Evolutionary conservation across 2,113 vertebrate genomes (phyloP), one percentile per base, ranked within the genome.

Genomic region (Gymnogyps californianus): DNA sequence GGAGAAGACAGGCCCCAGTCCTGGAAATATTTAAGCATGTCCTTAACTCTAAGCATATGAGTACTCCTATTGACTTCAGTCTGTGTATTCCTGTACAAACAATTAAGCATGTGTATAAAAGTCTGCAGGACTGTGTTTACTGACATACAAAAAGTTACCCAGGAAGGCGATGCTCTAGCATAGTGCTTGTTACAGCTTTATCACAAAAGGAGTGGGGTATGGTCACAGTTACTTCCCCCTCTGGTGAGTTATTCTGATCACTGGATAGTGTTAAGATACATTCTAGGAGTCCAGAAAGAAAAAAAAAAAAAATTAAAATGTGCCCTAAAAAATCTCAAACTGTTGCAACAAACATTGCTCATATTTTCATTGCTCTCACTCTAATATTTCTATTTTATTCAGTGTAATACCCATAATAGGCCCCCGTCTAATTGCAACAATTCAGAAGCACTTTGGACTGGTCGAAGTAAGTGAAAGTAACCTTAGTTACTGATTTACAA

Each of bases 41-140:
- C 58, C 66, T 96, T 95, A 90, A 86, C 66, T 93, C 78, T 74
- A 69, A 96, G 77, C 80, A 51, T 49, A 67, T 94, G 89, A 91
- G 44, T 87, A 16, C 8, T 88, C 59, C 64, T 59, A 40, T 69
- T 78, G 66, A 65, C 36, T 93, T 51, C 40, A 69, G 54, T 16
- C 38, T 79, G 74, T 32, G 42, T 89, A 89, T 59, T 72, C 42
- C 76, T 82, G 82, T 58, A 76, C 49, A 51, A 70, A 51, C 55
- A 94, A 90, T 87, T 75, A 87, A 87, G 46, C 36, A 19, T 16
- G 16, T 47, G 13, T 29, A n/a, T 66, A 80, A 46, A 78, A 65
- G 11, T 47, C 87, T 87, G 71, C 61, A 91, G 44, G 18, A 25
- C 57, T 38, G 2, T 7, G 42, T 80, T 92, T 83, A 29, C 58